Evolutionary conservation across 2,113 vertebrate genomes (phyloP).

Genomic region (Panthera leo): DNA sequence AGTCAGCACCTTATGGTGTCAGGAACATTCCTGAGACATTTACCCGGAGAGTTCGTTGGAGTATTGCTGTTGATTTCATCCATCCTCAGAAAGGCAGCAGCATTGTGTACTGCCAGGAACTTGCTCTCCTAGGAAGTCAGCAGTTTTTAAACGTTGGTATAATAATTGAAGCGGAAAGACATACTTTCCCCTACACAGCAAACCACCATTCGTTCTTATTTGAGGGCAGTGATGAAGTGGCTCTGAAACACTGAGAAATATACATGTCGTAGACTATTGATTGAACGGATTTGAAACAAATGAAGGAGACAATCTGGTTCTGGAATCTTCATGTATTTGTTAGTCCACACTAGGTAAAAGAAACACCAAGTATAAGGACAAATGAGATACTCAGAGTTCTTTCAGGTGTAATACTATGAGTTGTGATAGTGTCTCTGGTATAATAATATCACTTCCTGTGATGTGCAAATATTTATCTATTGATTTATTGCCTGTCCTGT

Average conservation of each 20-base stretch:
- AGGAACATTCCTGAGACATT: conserved; percentile 54
- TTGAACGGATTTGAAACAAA: conserved; percentile 14
- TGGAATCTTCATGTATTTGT: background rate
- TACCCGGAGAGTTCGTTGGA: conserved; percentile 36
- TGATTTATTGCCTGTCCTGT: background rate
- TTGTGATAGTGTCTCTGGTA: background rate
- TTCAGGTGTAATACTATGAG: background rate
- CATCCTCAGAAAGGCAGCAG: background rate
- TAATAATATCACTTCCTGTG: background rate
- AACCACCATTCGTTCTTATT: background rate
- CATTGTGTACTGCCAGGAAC: background rate
- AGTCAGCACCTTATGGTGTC: conserved; percentile 60
- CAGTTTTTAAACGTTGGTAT: conserved; percentile 59
- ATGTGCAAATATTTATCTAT: background rate
- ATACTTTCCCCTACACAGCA: background rate
- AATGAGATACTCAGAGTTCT: background rate
- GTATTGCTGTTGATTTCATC: background rate
- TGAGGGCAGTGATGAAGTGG: background rate
- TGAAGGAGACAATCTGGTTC: background rate
- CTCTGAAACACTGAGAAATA: background rate
- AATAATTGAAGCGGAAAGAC: conserved; percentile 40
- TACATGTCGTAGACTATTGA: background rate
- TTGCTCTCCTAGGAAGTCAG: conserved; percentile 47
- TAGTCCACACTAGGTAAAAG: background rate
- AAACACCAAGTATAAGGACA: background rate